These are phyloP conservation scores for Caenorhabditis macrosperma DNA, from an alignment of 2,888 invertebrate genomes.

Conservation along the genomic window DNA sequence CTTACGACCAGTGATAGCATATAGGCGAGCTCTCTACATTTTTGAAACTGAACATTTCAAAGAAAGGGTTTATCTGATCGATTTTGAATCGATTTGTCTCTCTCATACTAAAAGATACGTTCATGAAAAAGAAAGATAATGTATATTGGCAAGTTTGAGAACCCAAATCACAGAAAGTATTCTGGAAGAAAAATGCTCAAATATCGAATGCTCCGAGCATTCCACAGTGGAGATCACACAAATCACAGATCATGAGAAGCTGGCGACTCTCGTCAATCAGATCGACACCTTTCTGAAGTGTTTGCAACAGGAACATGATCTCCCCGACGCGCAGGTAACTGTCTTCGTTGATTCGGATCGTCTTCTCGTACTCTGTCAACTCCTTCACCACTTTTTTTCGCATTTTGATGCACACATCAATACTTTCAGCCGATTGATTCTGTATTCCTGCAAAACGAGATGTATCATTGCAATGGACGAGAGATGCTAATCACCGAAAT, in stretches of 20 bases:
- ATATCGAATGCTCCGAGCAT: background rate
- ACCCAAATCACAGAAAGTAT: too few species aligned
- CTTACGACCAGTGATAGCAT: too few species aligned
- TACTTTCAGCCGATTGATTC: background rate
- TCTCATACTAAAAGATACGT: too few species aligned
- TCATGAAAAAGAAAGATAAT: too few species aligned
- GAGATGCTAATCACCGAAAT: background rate
- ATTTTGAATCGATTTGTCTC: too few species aligned
- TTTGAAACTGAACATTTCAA: too few species aligned
- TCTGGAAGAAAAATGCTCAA: too few species aligned
- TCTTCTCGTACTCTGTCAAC: conserved; percentile 5
- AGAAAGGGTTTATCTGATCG: too few species aligned
- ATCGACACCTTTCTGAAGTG: background rate
- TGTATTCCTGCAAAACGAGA: background rate
- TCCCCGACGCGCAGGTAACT: conserved; percentile 2
- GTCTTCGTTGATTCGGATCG: background rate
- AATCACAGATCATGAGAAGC: background rate
- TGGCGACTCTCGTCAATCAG: background rate
- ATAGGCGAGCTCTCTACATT: too few species aligned
- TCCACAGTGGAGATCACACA: background rate
- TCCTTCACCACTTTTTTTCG: background rate
- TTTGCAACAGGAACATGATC: background rate
- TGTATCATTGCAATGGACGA: background rate
- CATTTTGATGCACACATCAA: conserved; percentile 1
- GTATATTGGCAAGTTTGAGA: too few species aligned